These are phyloP conservation scores for Achlya flavicornis DNA, from an alignment of 2,888 invertebrate genomes.

Conservation along the genomic window DNA sequence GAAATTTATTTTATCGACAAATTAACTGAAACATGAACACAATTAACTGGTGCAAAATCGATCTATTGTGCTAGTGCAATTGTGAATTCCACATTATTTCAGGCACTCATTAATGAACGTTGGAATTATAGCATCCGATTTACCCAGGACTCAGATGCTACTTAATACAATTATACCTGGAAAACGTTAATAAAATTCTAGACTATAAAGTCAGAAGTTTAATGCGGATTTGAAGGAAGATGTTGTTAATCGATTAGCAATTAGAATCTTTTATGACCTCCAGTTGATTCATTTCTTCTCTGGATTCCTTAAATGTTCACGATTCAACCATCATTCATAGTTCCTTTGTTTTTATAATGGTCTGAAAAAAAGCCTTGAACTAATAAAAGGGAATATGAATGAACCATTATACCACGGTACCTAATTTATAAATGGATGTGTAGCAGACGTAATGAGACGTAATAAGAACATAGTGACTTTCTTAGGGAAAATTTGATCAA, in stretches of 20 bases:
- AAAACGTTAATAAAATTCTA: slow-evolving; percentile 1
- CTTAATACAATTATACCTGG: not conserved
- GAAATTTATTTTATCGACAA: not conserved
- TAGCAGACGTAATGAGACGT: slow-evolving; percentile 1
- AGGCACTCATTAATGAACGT: not conserved
- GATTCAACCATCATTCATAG: slow-evolving; percentile 39
- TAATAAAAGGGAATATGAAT: slow-evolving; percentile 39
- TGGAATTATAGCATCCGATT: not conserved
- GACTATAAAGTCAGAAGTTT: not conserved
- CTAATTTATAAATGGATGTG: not conserved
- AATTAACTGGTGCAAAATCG: not conserved
- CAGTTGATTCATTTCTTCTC: slow-evolving; percentile 17
- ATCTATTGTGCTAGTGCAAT: not conserved
- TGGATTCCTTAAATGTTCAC: slow-evolving; percentile 25
- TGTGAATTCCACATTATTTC: not conserved
- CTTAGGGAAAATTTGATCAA: not conserved
- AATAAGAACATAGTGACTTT: not conserved
- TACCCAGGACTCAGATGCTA: not conserved
- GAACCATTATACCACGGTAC: not conserved
- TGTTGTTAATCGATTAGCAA: slow-evolving; percentile 63
- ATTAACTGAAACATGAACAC: not conserved
- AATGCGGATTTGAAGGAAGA: slow-evolving; percentile 33
- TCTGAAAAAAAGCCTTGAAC: slow-evolving; percentile 46
- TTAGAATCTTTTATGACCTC: slow-evolving; percentile 39
- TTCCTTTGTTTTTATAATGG: slow-evolving; percentile 51